Conservation (phyloP, 1,140 invertebrate genomes). For the Rhopalosiphum padi region DNA sequence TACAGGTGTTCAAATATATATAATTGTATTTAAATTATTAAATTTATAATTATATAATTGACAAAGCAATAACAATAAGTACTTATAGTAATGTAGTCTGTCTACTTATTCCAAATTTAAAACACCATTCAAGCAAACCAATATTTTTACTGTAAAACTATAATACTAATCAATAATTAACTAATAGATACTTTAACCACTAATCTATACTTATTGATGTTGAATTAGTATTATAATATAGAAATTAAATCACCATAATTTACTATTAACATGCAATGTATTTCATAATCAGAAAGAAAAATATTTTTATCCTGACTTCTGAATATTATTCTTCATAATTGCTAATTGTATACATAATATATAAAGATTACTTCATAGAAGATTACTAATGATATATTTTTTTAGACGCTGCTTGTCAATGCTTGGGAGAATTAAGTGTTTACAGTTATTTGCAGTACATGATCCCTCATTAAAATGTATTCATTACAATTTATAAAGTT, state of each 20-base stretch:
- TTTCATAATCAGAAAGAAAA: background rate
- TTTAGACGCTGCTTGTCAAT: slow-evolving; percentile 15
- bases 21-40: too few relatives aligned
- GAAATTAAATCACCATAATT: background rate
- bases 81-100: background rate
- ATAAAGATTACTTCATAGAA: background rate
- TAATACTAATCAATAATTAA: too few relatives aligned
- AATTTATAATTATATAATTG: too few relatives aligned
- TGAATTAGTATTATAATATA: background rate
- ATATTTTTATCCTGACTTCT: background rate
- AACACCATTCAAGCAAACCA: too few relatives aligned
- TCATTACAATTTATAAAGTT: background rate
- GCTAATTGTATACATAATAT: background rate
- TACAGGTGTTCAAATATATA: background rate
- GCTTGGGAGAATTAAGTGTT: slow-evolving; percentile 37
- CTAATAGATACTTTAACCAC: background rate
- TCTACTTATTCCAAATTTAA: background rate
- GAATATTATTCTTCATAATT: background rate
- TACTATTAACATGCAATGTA: background rate
- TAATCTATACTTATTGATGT: too few relatives aligned
- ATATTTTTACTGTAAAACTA: too few relatives aligned
- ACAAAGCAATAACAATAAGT: background rate
- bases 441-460: slow-evolving; percentile 33
- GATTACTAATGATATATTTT: background rate
- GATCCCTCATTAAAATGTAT: background rate